Conservation (phyloP, 2,888 invertebrate species). For the Sarcophaga carnaria region DNA sequence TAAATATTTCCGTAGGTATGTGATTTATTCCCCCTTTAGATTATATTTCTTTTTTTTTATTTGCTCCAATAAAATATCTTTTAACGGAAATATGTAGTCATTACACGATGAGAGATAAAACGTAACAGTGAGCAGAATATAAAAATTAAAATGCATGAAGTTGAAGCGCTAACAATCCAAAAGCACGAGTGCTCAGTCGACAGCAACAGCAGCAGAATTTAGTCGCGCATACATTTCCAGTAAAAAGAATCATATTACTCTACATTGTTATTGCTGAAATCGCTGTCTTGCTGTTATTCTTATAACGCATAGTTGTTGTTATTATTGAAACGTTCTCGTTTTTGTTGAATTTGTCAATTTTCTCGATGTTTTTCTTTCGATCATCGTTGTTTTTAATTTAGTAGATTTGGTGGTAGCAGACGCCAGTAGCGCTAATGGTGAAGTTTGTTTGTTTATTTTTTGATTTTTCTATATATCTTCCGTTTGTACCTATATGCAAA, state of each 20-base stretch:
- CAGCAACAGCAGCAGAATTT: background rate
- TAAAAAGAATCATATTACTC: background rate
- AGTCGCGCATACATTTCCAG: background rate
- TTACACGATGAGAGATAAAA: slow-evolving; percentile 68
- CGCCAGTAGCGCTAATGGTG: too few species aligned
- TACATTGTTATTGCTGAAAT: slow-evolving; percentile 9
- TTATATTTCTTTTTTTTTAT: slow-evolving; percentile 17
- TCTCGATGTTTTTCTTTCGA: background rate
- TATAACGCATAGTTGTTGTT: slow-evolving; percentile 1
- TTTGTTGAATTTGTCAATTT: background rate
- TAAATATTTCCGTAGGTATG: background rate
- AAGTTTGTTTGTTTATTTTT: too few species aligned
- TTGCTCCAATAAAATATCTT: slow-evolving; percentile 22
- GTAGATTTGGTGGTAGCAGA: too few species aligned
- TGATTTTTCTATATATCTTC: too few species aligned
- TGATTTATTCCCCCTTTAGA: slow-evolving; percentile 2
- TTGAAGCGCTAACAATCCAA: background rate
- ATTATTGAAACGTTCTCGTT: slow-evolving; percentile 13
- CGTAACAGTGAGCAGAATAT: slow-evolving; percentile 60
- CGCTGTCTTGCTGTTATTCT: slow-evolving; percentile 6
- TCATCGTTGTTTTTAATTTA: slow-evolving; percentile 3
- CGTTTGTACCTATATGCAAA: too few species aligned
- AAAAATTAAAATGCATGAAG: slow-evolving; percentile 47
- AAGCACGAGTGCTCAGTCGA: background rate
- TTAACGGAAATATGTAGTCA: slow-evolving; percentile 52